A percentile compares a stretch with the other conserved stretches of the same genome.
These are phyloP conservation scores for Penaeus monodon DNA, from an alignment of 2,888 invertebrate species.

Conservation along the genomic window DNA sequence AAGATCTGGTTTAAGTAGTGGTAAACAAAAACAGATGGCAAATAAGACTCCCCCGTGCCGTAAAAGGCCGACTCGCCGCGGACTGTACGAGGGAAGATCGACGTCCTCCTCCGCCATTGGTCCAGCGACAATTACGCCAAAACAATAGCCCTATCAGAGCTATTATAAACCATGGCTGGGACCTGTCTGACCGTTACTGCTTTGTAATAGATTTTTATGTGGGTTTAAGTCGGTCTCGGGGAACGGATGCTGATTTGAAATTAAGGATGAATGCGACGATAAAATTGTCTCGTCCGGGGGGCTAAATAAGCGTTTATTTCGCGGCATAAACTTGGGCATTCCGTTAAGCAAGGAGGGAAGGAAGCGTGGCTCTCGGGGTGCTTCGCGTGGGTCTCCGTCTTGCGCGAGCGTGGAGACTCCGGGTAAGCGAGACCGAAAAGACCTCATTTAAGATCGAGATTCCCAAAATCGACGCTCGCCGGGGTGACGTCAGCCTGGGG, in stretches of 20 bases:
- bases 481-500: slow-evolving; percentile 5
- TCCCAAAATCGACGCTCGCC: slow-evolving; percentile 17
- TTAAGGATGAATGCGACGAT: slow-evolving; percentile 27
- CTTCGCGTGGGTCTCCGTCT: too few species aligned
- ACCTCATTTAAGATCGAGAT: too few species aligned
- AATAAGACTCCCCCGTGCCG: slow-evolving; percentile 13
- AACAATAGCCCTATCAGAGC: slow-evolving; percentile 48
- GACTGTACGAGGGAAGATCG: slow-evolving; percentile 18
- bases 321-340: too few species aligned
- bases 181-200: slow-evolving; percentile 36
- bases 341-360: too few species aligned
- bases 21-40: slow-evolving; percentile 32
- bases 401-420: too few species aligned
- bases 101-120: slow-evolving; percentile 22
- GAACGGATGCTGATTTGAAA: slow-evolving; percentile 45
- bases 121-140: slow-evolving; percentile 37
- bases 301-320: too few species aligned
- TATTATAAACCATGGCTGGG: slow-evolving; percentile 40
- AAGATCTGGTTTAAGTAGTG: slow-evolving; percentile 43
- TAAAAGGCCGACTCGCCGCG: slow-evolving; percentile 25
- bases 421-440: too few species aligned
- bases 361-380: too few species aligned
- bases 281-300: background rate
- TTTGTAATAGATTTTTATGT: slow-evolving; percentile 55
- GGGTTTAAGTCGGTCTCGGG: slow-evolving; percentile 33